These are phyloP conservation scores for Trachemys scripta DNA, from an alignment of 2,113 vertebrate species.

Conservation along the genomic window DNA sequence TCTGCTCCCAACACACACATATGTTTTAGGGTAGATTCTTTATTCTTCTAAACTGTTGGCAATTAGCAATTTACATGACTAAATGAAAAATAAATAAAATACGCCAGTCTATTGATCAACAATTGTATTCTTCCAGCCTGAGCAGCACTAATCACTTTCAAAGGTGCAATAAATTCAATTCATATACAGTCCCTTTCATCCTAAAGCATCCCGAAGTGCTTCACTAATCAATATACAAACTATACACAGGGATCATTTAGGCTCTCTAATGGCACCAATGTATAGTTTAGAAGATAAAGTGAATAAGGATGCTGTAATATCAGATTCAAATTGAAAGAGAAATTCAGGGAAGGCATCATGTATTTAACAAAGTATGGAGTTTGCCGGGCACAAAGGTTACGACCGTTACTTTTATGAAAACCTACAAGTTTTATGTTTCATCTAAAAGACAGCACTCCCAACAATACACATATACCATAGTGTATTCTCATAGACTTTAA, in stretches of 20 bases:
- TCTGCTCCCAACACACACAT: not conserved
- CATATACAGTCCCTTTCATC: not conserved
- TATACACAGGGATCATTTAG: not conserved
- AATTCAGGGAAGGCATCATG: not conserved
- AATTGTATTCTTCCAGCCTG: not conserved
- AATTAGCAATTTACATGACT: not conserved
- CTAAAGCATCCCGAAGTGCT: not conserved
- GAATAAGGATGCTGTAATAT: not conserved
- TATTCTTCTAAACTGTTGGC: not conserved
- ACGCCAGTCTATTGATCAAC: not conserved
- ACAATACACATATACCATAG: not conserved
- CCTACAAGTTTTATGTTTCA: not conserved
- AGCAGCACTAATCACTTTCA: not conserved
- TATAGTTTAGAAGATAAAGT: not conserved
- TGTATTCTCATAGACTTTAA: not conserved
- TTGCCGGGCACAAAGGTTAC: not conserved
- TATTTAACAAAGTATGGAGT: not conserved
- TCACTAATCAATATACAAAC: slow-evolving; percentile 23
- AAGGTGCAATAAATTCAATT: slow-evolving; percentile 8
- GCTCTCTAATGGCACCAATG: not conserved
- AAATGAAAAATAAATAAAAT: not conserved
- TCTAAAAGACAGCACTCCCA: not conserved
- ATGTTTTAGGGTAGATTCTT: not conserved
- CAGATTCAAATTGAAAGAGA: not conserved
- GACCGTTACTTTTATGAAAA: not conserved